Percentiles rank a stretch among this genome's conserved stretches.
phyloP scores from a whole-genome alignment of 2,888 invertebrate genomes.

The Chromoteleia sp. region DNA sequence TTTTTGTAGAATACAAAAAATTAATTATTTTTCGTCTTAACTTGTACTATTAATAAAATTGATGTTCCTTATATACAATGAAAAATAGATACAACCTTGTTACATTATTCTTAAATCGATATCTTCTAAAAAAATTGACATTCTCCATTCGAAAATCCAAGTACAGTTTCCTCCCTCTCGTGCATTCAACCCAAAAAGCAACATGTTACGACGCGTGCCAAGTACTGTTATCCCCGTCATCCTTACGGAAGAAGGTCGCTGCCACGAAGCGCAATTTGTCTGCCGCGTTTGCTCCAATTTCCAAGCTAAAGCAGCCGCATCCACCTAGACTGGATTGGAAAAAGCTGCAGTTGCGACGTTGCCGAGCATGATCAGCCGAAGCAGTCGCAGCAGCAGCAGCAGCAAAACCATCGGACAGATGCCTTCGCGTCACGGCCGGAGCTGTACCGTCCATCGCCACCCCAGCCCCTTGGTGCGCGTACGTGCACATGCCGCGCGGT shows the following conservation, averaged over 20 bases:
- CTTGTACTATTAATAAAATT: too few species aligned
- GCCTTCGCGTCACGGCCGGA: slow-evolving; percentile 73
- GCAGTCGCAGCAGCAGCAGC: slow-evolving; percentile 71
- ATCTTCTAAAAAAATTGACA: too few species aligned
- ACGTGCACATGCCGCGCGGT: slow-evolving; percentile 65
- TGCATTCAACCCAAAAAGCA: neutral
- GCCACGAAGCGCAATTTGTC: slow-evolving; percentile 14
- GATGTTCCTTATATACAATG: too few species aligned
- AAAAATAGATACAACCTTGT: too few species aligned
- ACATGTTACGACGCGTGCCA: slow-evolving; percentile 36
- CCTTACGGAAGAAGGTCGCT: neutral
- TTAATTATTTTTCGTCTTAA: too few species aligned
- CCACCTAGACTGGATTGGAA: slow-evolving; percentile 1
- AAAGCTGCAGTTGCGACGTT: slow-evolving; percentile 45
- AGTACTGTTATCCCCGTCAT: slow-evolving; percentile 10
- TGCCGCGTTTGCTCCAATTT: slow-evolving; percentile 35
- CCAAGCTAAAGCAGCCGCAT: slow-evolving; percentile 5
- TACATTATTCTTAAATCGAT: too few species aligned
- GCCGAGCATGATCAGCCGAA: slow-evolving; percentile 53
- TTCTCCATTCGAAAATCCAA: too few species aligned
- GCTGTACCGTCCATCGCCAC: slow-evolving; percentile 76
- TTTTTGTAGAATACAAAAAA: too few species aligned
- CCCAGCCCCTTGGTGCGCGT: slow-evolving; percentile 70
- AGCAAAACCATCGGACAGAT: slow-evolving; percentile 77
- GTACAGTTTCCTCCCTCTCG: neutral